Evolutionary conservation across 1,140 invertebrate species (phyloP), one percentile per base, ranked within the genome.

Genomic region (Heliconius hewitsoni): DNA sequence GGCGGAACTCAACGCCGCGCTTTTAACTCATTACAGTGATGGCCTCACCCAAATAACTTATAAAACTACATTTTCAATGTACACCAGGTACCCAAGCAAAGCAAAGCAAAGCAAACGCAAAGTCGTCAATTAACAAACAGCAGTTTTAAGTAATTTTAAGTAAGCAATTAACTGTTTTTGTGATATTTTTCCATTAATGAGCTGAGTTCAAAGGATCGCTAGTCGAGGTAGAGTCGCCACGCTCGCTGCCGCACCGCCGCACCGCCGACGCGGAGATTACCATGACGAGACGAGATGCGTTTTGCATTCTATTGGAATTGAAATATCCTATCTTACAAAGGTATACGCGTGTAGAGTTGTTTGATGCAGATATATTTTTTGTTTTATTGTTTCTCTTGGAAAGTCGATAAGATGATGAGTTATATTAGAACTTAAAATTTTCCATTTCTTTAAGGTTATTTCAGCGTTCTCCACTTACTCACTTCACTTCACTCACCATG

Each of bases 151-250:
- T 66, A 66, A 66, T 66, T 66, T 66, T 66, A 30, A 66, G 60
- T 30, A 66, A 66, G 60, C 13, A 66, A 66, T 66, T 66, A 66
- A 30, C 60, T 30, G 60, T 66, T 66, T 66, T 66, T 66, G 60
- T 66, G 60, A 66, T 66, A 66, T 66, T 66, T 66, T 66, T 66
- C 60, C 60, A 66, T 66, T 66, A 66, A 66, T 66, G 60, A 66
- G 60, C 60, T 66, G 1, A n/a, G 60, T 66, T 66, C 60, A 66
- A 66, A 66, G 60, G 60, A 66, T 66, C 27, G 60, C 60, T 66
- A 66, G 60, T 30, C 3, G 11, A 66, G 60, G 60, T 66, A 66
- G 60, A 66, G 60, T 66, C 60, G 11, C 60, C 60, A 30, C 11
- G 60, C 13, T 66, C 60, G 60, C 60, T 66, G 23, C 23, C 3